A percentile compares a stretch with the other conserved stretches of the same genome.
These are phyloP conservation scores for Yponomeuta cagnagella DNA, from an alignment of 2,888 invertebrate genomes.

Conservation along the genomic window DNA sequence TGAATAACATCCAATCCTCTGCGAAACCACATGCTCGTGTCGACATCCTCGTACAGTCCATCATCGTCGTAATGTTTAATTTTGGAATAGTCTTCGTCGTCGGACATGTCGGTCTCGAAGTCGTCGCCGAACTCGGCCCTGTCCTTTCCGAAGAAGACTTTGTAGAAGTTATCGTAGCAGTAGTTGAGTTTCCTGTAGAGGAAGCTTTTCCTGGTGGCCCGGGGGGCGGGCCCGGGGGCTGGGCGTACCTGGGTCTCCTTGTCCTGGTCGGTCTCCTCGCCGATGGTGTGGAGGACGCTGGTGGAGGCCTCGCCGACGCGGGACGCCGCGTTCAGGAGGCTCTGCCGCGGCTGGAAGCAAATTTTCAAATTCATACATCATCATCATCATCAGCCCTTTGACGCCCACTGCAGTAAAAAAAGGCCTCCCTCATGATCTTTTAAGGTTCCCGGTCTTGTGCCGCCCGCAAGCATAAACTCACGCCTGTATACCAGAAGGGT, in stretches of 20 bases:
- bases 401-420: no score
- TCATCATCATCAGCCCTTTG: no score
- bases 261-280: conserved; percentile 90
- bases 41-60: conserved; percentile 28
- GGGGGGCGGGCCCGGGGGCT: conserved; percentile 16
- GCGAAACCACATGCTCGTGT: conserved; percentile 22
- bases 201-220: conserved; percentile 35
- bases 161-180: conserved; percentile 69
- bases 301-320: conserved; percentile 98
- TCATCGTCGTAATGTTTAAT: conserved; percentile 26
- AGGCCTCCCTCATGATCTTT: no score
- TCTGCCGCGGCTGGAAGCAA: conserved; percentile 86
- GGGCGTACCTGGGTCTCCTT: conserved; percentile 82
- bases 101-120: conserved; percentile 30
- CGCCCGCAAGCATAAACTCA: not conserved
- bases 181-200: conserved; percentile 66
- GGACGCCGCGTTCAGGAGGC: conserved; percentile 94
- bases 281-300: conserved; percentile 93
- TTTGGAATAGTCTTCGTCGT: conserved; percentile 21
- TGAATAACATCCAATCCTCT: conserved; percentile 58
- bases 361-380: no score
- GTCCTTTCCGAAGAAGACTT: conserved; percentile 55
- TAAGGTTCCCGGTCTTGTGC: no score
- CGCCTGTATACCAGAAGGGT: no score
- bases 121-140: conserved; percentile 45